phyloP scores from a whole-genome alignment of 2,888 invertebrate species.

The Orgyia antiqua region DNA sequence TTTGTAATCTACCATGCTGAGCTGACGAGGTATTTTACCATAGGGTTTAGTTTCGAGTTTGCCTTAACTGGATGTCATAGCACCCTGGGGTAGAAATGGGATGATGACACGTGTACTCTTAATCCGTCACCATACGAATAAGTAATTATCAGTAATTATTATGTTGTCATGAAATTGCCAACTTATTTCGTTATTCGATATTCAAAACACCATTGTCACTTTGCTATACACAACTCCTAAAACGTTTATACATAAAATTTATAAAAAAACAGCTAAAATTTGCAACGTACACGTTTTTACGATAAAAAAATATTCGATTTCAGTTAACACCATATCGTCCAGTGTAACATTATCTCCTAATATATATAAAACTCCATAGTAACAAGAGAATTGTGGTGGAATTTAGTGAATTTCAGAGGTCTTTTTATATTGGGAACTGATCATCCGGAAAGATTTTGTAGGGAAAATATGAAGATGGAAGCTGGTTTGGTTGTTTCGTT shows the following conservation, averaged over 20 bases:
- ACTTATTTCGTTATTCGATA: no score
- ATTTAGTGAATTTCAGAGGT: constrained; percentile 1
- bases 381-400: neutral
- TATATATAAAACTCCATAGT: neutral
- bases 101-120: no score
- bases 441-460: constrained; percentile 34
- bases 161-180: no score
- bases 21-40: no score
- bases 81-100: no score
- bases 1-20: no score
- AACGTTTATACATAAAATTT: constrained; percentile 14
- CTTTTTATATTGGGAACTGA: constrained; percentile 17
- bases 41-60: no score
- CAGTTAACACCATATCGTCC: constrained; percentile 24
- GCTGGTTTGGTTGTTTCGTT: constrained; percentile 32
- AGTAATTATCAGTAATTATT: no score
- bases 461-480: constrained; percentile 46
- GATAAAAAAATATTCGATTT: constrained; percentile 37
- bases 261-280: constrained; percentile 17
- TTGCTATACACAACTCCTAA: constrained; percentile 1
- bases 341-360: constrained; percentile 6
- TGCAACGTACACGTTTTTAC: constrained; percentile 17
- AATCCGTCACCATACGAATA: no score
- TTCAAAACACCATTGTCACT: neutral
- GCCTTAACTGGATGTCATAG: no score